Percentiles rank a stretch among this genome's conserved stretches.
Evolutionary conservation across 1,140 invertebrate genomes (phyloP).

Genomic region (Apocrypta bakeri): DNA sequence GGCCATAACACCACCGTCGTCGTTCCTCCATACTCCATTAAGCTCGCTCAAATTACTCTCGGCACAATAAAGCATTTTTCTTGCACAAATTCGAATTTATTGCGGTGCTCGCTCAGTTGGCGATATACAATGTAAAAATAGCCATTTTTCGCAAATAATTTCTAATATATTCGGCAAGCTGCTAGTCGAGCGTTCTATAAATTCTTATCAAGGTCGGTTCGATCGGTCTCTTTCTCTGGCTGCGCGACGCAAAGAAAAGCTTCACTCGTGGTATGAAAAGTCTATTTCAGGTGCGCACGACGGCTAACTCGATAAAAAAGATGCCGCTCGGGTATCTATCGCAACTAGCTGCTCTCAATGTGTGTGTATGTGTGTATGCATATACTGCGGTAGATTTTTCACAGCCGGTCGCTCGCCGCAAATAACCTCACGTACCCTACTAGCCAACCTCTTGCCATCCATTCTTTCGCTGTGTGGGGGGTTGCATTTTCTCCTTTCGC

Average conservation of each 20-base stretch:
- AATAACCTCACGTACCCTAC: constrained; percentile 12
- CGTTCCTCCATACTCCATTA: not conserved
- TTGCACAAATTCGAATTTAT: constrained; percentile 11
- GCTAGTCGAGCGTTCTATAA: constrained; percentile 32
- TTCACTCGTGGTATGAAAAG: constrained; percentile 5
- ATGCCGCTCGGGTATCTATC: constrained; percentile 20
- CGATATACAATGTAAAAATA: constrained; percentile 7
- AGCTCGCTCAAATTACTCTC: not conserved
- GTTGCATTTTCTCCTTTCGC: not conserved
- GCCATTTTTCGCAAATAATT: not conserved
- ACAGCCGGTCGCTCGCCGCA: constrained; percentile 30
- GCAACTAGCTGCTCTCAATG: not conserved
- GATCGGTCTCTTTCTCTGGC: constrained; percentile 28
- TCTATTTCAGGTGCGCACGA: constrained; percentile 45
- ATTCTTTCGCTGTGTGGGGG: not conserved
- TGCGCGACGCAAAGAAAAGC: not conserved
- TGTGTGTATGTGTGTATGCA: not conserved
- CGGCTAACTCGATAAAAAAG: constrained; percentile 48
- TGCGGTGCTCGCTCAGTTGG: not conserved
- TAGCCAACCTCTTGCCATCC: not conserved
- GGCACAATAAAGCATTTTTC: not conserved
- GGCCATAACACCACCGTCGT: too few species aligned
- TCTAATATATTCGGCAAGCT: constrained; percentile 43
- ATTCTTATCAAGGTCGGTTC: constrained; percentile 44
- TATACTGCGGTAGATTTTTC: constrained; percentile 39